These are phyloP conservation scores for Apamea anceps DNA, from an alignment of 2,888 invertebrate species.

Conservation along the genomic window DNA sequence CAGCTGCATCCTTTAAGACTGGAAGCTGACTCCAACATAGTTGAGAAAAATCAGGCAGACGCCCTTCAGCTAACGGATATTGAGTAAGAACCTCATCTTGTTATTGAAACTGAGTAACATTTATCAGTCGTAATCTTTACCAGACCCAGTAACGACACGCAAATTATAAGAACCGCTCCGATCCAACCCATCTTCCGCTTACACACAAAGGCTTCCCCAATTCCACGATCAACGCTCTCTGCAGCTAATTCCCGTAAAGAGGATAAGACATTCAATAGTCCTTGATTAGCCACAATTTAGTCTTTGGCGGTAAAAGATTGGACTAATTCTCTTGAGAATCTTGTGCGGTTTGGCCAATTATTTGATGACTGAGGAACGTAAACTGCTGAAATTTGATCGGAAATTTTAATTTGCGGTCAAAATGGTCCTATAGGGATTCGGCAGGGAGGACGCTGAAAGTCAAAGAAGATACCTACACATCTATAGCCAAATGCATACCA, in stretches of 20 bases:
- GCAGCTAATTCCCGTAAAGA: constrained; percentile 60
- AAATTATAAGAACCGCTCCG: neutral
- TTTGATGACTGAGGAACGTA: constrained; percentile 3
- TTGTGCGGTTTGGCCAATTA: constrained; percentile 5
- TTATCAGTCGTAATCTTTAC: neutral
- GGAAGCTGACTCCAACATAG: too few relatives aligned
- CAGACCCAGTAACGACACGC: neutral
- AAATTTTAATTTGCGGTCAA: neutral
- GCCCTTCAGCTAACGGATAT: too few relatives aligned
- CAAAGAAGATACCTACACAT: neutral
- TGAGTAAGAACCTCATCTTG: neutral
- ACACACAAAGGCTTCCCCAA: constrained; percentile 17
- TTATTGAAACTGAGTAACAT: neutral
- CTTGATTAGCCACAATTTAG: constrained; percentile 65
- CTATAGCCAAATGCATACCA: neutral
- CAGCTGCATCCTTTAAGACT: too few relatives aligned
- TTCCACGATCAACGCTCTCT: constrained; percentile 34
- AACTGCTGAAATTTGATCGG: neutral
- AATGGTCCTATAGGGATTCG: neutral
- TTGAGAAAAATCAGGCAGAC: too few relatives aligned
- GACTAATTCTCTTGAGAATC: constrained; percentile 52
- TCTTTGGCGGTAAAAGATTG: constrained; percentile 52
- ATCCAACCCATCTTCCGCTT: neutral
- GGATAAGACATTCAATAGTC: constrained; percentile 64
- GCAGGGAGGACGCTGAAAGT: neutral